Conservation (phyloP, 1,140 invertebrate species). For the Drosophila eugracilis region DNA sequence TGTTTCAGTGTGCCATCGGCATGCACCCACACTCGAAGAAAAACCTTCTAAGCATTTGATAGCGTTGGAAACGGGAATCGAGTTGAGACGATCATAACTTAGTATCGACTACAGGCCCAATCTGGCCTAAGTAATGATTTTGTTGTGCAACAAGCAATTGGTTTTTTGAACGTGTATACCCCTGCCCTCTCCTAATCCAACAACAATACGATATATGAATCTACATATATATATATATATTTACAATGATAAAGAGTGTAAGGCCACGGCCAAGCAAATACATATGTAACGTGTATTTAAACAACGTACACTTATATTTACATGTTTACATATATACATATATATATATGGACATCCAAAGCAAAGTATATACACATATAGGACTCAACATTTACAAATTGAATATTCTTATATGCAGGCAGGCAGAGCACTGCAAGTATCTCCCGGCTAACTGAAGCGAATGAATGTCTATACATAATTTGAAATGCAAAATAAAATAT, state of each 20-base stretch:
- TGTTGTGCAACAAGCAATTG: slow-evolving; percentile 65
- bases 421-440: slow-evolving; percentile 55
- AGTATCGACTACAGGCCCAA: slow-evolving; percentile 46
- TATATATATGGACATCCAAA: slow-evolving; percentile 29
- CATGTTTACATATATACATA: slow-evolving; percentile 54
- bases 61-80: slow-evolving; percentile 21
- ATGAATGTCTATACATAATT: slow-evolving; percentile 75
- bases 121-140: slow-evolving; percentile 37
- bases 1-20: slow-evolving; percentile 54
- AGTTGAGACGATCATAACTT: slow-evolving; percentile 32
- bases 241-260: slow-evolving; percentile 70
- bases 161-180: slow-evolving; percentile 65
- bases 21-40: slow-evolving; percentile 17
- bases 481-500: slow-evolving; percentile 73
- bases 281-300: slow-evolving; percentile 57
- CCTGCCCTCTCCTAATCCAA: slow-evolving; percentile 29
- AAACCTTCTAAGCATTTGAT: slow-evolving; percentile 17
- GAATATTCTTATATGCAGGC: slow-evolving; percentile 73
- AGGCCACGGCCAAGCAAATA: slow-evolving; percentile 46
- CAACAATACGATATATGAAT: slow-evolving; percentile 38
- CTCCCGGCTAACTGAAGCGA: slow-evolving; percentile 40
- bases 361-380: slow-evolving; percentile 29
- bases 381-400: slow-evolving; percentile 51
- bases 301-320: slow-evolving; percentile 50
- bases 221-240: slow-evolving; percentile 57